Evolutionary conservation across 2,888 invertebrate genomes (phyloP).

Genomic region (Lingula anatina): DNA sequence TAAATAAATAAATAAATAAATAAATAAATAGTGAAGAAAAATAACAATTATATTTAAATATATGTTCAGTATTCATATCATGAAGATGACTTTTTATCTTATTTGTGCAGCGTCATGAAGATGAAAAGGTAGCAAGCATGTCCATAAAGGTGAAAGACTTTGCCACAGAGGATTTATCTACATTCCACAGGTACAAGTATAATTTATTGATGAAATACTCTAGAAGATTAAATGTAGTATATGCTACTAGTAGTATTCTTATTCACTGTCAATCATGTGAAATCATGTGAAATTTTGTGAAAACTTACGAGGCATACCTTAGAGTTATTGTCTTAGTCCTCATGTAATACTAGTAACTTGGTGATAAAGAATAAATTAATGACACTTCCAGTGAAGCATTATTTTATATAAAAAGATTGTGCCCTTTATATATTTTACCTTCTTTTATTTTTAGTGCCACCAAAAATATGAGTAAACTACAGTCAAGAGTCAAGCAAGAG

Average conservation of each 20-base stretch:
- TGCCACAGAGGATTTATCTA: constrained; percentile 17
- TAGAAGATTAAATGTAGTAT: no score
- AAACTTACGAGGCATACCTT: no score
- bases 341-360: no score
- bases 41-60: no score
- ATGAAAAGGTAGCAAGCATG: constrained; percentile 21
- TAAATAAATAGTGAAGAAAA: no score
- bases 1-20: no score
- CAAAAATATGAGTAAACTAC: constrained; percentile 18
- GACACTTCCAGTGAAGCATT: background rate
- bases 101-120: constrained; percentile 17
- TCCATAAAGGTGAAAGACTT: constrained; percentile 21
- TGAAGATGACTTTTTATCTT: background rate
- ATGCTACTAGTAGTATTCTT: no score
- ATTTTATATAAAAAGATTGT: no score
- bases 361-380: background rate
- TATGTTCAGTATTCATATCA: background rate
- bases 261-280: no score
- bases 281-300: no score
- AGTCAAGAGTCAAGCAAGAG: constrained; percentile 18
- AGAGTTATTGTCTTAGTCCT: no score
- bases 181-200: constrained; percentile 20
- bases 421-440: background rate
- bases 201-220: background rate
- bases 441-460: constrained; percentile 18